Evolutionary conservation across 1,140 invertebrate genomes (phyloP).

Genomic region (Drosophila kanapiae): DNA sequence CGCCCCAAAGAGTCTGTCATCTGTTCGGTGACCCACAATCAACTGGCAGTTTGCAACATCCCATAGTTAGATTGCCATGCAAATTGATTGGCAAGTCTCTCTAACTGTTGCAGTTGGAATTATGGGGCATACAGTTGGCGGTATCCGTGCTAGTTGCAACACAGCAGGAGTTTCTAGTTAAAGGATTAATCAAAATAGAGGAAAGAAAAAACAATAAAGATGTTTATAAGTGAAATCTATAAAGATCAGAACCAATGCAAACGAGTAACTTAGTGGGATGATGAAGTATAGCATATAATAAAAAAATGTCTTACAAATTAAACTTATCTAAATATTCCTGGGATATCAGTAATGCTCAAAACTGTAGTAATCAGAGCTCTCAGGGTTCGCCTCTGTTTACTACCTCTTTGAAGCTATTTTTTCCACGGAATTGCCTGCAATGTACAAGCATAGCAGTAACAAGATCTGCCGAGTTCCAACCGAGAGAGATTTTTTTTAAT

Average conservation of each 20-base stretch:
- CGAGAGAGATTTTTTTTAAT: neutral
- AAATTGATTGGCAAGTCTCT: conserved; percentile 8
- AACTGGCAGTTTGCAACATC: conserved; percentile 8
- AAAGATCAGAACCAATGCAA: too few species aligned
- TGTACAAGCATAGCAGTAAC: neutral
- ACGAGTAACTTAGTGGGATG: too few species aligned
- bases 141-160: neutral
- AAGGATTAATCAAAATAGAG: neutral
- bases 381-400: too few species aligned
- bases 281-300: too few species aligned
- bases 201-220: neutral
- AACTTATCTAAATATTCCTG: too few species aligned
- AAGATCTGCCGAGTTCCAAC: neutral
- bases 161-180: neutral
- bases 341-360: too few species aligned
- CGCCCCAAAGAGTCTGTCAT: conserved; percentile 12
- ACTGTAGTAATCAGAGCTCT: neutral
- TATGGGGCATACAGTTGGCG: neutral
- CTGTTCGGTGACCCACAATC: conserved; percentile 38
- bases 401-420: neutral
- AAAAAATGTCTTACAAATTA: too few species aligned
- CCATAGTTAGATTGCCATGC: conserved; percentile 8
- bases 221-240: too few species aligned
- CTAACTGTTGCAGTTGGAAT: neutral
- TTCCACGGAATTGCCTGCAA: neutral